Percentiles rank a stretch among this genome's conserved stretches.
Conservation (phyloP, 1,140 invertebrate species). For the Amphibalanus amphitrite region DNA sequence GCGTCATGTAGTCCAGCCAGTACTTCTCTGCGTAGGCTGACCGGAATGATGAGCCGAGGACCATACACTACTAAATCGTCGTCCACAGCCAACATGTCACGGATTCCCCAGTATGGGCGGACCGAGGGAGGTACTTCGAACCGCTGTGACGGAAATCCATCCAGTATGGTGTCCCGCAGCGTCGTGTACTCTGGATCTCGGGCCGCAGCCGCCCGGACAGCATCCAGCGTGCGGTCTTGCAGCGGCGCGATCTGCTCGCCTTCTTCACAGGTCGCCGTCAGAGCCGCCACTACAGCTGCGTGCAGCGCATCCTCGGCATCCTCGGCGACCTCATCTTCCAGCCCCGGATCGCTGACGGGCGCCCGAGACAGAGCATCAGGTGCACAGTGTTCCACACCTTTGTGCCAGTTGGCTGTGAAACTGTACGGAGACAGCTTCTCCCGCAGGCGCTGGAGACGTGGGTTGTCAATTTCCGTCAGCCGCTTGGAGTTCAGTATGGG, state of each 20-base stretch:
- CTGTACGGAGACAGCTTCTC: slow-evolving; percentile 8
- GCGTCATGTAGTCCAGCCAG: slow-evolving; percentile 5
- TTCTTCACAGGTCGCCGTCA: slow-evolving; percentile 3
- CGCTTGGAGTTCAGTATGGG: background rate
- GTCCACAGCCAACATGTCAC: slow-evolving; percentile 7
- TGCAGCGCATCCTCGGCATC: background rate
- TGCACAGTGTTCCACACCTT: slow-evolving; percentile 7
- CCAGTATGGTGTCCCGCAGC: slow-evolving; percentile 2
- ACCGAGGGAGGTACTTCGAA: background rate
- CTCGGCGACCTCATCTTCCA: slow-evolving; percentile 7
- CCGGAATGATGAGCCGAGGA: slow-evolving; percentile 1
- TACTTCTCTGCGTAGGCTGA: background rate
- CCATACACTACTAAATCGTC: slow-evolving; percentile 8
- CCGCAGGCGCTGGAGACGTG: slow-evolving; percentile 14
- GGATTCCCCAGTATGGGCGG: slow-evolving; percentile 5
- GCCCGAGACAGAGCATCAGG: slow-evolving; percentile 11
- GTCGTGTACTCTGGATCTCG: background rate
- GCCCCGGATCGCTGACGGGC: slow-evolving; percentile 7
- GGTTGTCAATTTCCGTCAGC: slow-evolving; percentile 9
- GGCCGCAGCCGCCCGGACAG: slow-evolving; percentile 2
- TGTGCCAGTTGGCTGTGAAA: slow-evolving; percentile 12
- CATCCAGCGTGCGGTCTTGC: background rate
- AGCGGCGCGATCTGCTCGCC: slow-evolving; percentile 5
- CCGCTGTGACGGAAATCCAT: slow-evolving; percentile 5
- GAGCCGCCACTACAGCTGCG: background rate